Evolutionary conservation across 2,113 vertebrate species (phyloP).

Genomic region (Bubo scandiacus): DNA sequence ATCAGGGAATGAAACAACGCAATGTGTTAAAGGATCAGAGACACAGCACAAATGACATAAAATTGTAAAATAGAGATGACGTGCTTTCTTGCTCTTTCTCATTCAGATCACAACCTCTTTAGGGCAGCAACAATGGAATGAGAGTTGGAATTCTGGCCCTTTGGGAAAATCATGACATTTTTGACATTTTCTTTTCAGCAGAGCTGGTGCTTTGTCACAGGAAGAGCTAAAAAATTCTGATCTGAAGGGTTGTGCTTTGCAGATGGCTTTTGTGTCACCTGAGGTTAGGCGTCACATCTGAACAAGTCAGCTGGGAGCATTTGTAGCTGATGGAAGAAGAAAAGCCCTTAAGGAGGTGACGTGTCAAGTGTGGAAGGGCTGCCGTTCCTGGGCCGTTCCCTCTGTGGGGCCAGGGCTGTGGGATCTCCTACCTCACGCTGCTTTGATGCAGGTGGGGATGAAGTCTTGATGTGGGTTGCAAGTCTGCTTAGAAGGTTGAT

Average conservation of each 20-base stretch:
- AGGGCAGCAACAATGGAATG: neutral
- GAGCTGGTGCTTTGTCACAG: neutral
- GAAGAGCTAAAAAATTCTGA: neutral
- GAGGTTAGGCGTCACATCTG: neutral
- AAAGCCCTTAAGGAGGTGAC: neutral
- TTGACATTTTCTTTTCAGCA: neutral
- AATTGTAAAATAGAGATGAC: neutral
- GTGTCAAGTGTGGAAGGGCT: neutral
- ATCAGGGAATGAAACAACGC: neutral
- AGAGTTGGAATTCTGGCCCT: neutral
- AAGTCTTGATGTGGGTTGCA: neutral
- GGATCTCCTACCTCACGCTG: neutral
- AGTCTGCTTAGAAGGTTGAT: neutral
- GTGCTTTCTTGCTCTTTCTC: neutral
- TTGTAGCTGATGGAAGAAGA: neutral
- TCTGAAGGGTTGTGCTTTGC: neutral
- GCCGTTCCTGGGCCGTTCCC: accelerated
- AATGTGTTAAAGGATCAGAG: neutral
- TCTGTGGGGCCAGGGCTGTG: neutral
- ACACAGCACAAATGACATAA: neutral
- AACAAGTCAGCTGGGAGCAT: neutral
- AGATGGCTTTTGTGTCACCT: neutral
- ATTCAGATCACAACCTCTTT: neutral
- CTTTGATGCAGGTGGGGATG: neutral
- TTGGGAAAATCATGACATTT: neutral